Base-by-base conservation (phyloP, 2,888 invertebrate genomes). In the Hybos culiciformis region DNA sequence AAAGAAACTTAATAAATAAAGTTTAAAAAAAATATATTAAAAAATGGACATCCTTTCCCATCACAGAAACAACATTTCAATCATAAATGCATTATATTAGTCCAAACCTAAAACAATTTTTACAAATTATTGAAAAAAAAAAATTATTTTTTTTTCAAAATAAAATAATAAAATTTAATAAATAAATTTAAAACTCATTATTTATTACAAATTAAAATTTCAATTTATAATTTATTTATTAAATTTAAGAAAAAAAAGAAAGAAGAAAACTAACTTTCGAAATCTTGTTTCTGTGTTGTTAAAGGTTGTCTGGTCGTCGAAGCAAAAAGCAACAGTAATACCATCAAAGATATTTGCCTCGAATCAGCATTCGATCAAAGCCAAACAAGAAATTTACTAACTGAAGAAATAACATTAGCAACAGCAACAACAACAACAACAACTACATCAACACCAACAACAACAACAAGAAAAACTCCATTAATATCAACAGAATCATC, bases 211-310 rank as follows among this genome's bases (percentile, higher is more conserved):
- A 15, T 17, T 42, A 39, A 34, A 34, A 33, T 12, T 18, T 38
- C 47, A 38, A 40, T 41, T 40, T 42, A 21, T 29, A 19, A 19
- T 14, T 14, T 21, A 21, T 20, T 24, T 15, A 6, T 23, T 11
- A 48, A 38, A 41, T 42, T 40, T 32, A 18, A 39, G n/a, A 33
- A 41, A 49, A 41, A 37, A 14, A 46, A 39, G 45, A 50, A 44
- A 46, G 42, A 43, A 40, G 23, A 41, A 37, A n/a, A 49, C 53
- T 54, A 55, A 60, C 62, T 65, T 62, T 65, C 59, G 65, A 64
- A 67, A 66, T 67, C 58, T 68, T 71, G 68, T 67, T 67, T 67
- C 68, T 72, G 70, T 72, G 70, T 73, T 64, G 66, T 67, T 63
- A 66, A 73, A 74, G 73, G 73, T 74, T 71, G 70, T 70, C 68